Percentiles rank a stretch among this genome's conserved stretches.
Evolutionary conservation across 2,113 vertebrate species (phyloP).

Genomic region (Theropithecus gelada): DNA sequence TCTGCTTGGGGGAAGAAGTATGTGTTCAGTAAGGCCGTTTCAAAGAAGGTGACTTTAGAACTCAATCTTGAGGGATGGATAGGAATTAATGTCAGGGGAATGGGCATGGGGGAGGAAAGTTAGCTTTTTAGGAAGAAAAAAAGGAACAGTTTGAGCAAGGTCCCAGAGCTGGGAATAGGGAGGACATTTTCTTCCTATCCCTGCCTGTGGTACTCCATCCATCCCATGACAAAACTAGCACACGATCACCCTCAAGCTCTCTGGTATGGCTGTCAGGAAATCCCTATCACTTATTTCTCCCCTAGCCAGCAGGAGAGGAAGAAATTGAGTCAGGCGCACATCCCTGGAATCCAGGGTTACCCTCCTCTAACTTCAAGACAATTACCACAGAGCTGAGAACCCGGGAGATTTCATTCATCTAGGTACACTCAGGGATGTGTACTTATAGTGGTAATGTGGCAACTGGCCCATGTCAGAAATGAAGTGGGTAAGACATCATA

Average conservation of each 20-base stretch:
- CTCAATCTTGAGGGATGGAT: conserved; percentile 27
- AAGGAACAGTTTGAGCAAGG: conserved; percentile 11
- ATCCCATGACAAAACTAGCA: conserved; percentile 1
- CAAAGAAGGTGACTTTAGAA: neutral
- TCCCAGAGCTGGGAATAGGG: neutral
- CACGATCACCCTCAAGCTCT: neutral
- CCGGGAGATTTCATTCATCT: neutral
- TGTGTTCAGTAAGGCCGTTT: neutral
- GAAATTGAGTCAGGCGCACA: neutral
- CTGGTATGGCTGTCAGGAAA: neutral
- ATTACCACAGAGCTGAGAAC: neutral
- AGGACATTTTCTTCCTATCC: conserved; percentile 27
- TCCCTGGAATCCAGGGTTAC: conserved; percentile 45
- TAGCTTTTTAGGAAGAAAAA: neutral
- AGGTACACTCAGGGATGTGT: neutral
- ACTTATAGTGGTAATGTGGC: neutral
- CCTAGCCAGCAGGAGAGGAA: neutral
- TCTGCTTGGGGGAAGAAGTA: neutral
- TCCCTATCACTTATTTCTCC: conserved; percentile 4
- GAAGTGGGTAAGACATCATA: neutral
- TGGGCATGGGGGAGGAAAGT: neutral
- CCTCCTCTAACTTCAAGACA: conserved; percentile 25
- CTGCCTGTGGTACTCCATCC: neutral
- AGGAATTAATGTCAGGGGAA: neutral
- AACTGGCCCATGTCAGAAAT: neutral